phyloP scores from a whole-genome alignment of 2,888 invertebrate genomes.

The Drosophila koepferae region DNA sequence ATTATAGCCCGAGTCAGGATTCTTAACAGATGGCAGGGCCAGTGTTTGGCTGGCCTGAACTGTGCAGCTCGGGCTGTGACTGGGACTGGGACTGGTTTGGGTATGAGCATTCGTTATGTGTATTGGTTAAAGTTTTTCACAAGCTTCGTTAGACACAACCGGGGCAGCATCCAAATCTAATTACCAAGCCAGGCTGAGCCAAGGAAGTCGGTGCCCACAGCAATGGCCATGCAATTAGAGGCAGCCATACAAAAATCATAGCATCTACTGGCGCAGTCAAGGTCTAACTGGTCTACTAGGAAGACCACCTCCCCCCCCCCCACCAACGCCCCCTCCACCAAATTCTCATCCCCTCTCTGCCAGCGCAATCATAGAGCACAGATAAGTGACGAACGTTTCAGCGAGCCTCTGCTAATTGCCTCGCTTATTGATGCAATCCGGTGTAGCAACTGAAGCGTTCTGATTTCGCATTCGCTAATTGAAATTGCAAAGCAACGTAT shows the following conservation, averaged over 20 bases:
- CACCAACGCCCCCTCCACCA: background rate
- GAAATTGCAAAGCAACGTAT: constrained; percentile 28
- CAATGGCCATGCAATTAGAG: constrained; percentile 44
- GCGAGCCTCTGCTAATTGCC: constrained; percentile 47
- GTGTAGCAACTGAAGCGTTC: constrained; percentile 19
- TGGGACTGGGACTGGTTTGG: too few relatives aligned
- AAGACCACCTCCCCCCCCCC: background rate
- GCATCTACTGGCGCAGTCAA: constrained; percentile 10
- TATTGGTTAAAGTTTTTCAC: constrained; percentile 52
- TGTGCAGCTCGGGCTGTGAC: too few relatives aligned
- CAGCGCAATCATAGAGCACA: constrained; percentile 8
- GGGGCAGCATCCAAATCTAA: constrained; percentile 55
- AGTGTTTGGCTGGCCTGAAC: background rate
- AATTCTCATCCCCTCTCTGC: background rate
- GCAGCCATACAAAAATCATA: constrained; percentile 27
- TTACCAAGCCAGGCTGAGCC: constrained; percentile 42
- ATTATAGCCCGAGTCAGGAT: constrained; percentile 34
- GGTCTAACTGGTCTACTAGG: constrained; percentile 10
- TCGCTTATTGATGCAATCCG: constrained; percentile 59
- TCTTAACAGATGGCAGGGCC: constrained; percentile 21
- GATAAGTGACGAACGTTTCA: constrained; percentile 33
- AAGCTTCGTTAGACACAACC: constrained; percentile 52
- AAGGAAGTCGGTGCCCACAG: constrained; percentile 32
- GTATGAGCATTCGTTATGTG: background rate
- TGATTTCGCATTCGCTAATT: constrained; percentile 54